These are phyloP conservation scores for Caenorhabditis plicata DNA, from an alignment of 2,888 invertebrate species.

Conservation along the genomic window DNA sequence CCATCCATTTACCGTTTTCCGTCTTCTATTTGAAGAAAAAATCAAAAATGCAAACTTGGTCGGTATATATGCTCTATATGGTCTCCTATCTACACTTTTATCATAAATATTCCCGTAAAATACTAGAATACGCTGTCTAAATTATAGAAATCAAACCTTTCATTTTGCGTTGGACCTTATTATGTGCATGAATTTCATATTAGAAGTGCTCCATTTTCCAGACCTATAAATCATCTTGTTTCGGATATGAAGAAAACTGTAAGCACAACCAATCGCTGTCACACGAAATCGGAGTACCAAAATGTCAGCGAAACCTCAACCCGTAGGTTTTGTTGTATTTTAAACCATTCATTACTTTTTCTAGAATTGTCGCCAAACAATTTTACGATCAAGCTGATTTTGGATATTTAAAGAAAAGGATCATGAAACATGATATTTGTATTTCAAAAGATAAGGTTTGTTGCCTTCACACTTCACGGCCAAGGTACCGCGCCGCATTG, in stretches of 20 bases:
- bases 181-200: constrained; percentile 18
- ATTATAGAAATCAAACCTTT: no score
- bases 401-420: constrained; percentile 13
- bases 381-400: constrained; percentile 26
- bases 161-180: background rate
- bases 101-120: no score
- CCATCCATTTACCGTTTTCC: no score
- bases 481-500: background rate
- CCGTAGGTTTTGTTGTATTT: constrained; percentile 5
- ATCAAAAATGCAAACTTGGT: no score
- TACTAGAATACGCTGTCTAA: no score
- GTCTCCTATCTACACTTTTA: no score
- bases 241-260: constrained; percentile 16
- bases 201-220: background rate
- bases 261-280: constrained; percentile 1
- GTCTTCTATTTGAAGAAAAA: no score
- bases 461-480: background rate
- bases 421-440: constrained; percentile 16
- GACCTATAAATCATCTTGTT: constrained; percentile 10
- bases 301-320: constrained; percentile 12
- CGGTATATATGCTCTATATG: no score
- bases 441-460: constrained; percentile 9
- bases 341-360: no score
- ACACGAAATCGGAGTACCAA: constrained; percentile 5
- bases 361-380: constrained; percentile 5